A percentile compares a stretch with the other conserved stretches of the same genome.
Conservation (phyloP, 2,888 invertebrate genomes). For the Acrobasis suavella region DNA sequence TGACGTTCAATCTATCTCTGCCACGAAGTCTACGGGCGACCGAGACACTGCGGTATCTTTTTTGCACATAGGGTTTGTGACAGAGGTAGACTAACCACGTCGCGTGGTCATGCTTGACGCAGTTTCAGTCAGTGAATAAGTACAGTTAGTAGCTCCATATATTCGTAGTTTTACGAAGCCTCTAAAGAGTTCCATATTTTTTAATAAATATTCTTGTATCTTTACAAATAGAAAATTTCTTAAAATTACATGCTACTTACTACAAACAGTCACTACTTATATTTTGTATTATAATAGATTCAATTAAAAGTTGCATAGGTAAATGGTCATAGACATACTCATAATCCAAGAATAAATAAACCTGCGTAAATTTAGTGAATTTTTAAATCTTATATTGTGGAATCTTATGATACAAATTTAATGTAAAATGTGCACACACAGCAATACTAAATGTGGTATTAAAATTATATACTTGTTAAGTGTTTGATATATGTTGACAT, state of each 20-base stretch:
- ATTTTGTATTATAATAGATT: constrained; percentile 2
- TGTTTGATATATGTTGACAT: not conserved
- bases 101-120: too few relatives aligned
- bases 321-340: constrained; percentile 1
- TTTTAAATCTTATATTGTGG: not conserved
- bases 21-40: too few relatives aligned
- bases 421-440: constrained; percentile 1
- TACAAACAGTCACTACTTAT: not conserved
- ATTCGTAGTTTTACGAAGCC: constrained; percentile 30
- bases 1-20: too few relatives aligned
- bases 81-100: too few relatives aligned
- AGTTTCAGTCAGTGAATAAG: constrained; percentile 4
- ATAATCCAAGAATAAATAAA: not conserved
- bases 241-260: not conserved
- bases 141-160: constrained; percentile 26
- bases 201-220: constrained; percentile 39
- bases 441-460: constrained; percentile 10
- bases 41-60: too few relatives aligned
- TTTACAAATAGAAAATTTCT: constrained; percentile 30
- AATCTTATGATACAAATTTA: not conserved
- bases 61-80: too few relatives aligned
- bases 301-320: not conserved
- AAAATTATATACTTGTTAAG: constrained; percentile 3
- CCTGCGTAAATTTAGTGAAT: not conserved
- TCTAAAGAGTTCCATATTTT: constrained; percentile 41